A percentile compares a stretch with the other conserved stretches of the same genome.
phyloP scores from a whole-genome alignment of 2,113 vertebrate species.

The Malaclemys terrapin region DNA sequence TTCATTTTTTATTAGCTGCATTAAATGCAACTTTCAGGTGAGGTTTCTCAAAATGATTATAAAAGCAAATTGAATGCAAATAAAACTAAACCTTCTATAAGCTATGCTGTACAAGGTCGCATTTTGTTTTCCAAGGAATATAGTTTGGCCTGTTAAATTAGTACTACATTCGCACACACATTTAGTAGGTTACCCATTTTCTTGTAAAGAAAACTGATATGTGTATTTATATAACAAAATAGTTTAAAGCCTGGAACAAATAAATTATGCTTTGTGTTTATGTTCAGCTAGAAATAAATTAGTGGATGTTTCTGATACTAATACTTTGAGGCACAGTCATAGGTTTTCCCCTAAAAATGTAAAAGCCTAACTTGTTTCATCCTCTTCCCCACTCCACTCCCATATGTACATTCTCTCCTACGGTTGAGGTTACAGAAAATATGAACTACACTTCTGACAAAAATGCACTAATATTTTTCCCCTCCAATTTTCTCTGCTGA shows the following conservation, averaged over 20 bases:
- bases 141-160: neutral
- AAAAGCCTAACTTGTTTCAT: neutral
- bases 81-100: neutral
- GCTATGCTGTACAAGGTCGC: neutral
- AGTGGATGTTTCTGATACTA: neutral
- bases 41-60: neutral
- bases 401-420: accelerated
- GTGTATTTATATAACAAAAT: neutral
- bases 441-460: neutral
- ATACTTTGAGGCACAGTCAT: accelerated
- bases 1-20: neutral
- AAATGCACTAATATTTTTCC: neutral
- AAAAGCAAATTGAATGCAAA: neutral
- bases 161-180: neutral
- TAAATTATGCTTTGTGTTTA: neutral
- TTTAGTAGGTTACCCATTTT: neutral
- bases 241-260: neutral
- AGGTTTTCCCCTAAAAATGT: neutral
- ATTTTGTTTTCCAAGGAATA: neutral
- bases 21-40: neutral
- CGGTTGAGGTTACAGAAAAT: neutral
- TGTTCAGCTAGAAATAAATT: neutral
- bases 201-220: neutral
- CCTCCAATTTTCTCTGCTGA: neutral
- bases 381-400: neutral